Evolutionary conservation across 2,113 vertebrate species (phyloP).

Genomic region (Platycercus adscitus): DNA sequence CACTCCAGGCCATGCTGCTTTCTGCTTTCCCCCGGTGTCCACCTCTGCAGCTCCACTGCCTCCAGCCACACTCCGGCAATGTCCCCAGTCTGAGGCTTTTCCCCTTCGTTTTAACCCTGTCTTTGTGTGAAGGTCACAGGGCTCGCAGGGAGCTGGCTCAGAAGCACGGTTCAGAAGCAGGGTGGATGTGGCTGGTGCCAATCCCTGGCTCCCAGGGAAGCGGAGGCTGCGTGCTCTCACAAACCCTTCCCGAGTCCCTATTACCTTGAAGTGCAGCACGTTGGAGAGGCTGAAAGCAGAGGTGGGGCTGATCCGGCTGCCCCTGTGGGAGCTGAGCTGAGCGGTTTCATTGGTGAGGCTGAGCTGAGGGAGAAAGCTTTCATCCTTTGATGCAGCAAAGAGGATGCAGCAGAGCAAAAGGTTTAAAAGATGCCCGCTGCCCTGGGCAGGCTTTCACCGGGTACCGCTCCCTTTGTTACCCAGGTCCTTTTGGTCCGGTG

Average conservation of each 20-base stretch:
- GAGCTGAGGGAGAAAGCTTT: background rate
- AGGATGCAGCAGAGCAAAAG: background rate
- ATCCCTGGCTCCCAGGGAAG: background rate
- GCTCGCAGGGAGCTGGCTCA: background rate
- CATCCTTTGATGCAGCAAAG: background rate
- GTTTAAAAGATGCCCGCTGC: background rate
- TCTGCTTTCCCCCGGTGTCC: background rate
- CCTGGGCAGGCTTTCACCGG: background rate
- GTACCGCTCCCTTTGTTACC: background rate
- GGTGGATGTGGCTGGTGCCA: background rate
- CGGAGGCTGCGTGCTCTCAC: background rate
- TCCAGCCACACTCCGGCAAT: background rate
- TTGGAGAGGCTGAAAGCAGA: background rate
- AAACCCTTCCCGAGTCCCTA: background rate
- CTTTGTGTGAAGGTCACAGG: background rate
- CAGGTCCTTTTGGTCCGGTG: background rate
- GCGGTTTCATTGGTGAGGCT: background rate
- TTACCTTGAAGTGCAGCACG: background rate
- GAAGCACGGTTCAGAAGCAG: background rate
- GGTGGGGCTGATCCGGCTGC: background rate
- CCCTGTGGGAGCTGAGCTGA: background rate
- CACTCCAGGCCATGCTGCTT: background rate
- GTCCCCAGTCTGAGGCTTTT: background rate
- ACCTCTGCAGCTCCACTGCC: fast-evolving
- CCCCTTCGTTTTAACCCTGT: background rate